Evolutionary conservation across 1,140 invertebrate species (phyloP).

Genomic region (Temnothorax longispinosus): DNA sequence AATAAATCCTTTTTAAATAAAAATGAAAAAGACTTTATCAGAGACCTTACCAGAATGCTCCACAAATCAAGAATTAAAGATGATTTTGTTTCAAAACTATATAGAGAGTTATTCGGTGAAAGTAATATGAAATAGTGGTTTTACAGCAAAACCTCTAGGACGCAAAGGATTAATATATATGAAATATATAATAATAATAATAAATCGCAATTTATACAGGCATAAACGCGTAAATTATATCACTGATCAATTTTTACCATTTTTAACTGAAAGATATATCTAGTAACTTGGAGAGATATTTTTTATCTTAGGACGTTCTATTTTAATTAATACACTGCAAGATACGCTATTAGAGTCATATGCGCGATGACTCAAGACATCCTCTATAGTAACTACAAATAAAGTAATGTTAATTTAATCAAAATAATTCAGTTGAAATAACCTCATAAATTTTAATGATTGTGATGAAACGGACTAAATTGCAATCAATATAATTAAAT

Average conservation of each 20-base stretch:
- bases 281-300: background rate
- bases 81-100: too few species aligned
- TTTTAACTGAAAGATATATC: background rate
- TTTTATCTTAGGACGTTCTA: background rate
- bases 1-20: too few species aligned
- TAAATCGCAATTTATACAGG: background rate
- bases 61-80: too few species aligned
- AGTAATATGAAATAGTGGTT: too few species aligned
- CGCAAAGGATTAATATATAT: too few species aligned
- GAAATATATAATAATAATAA: background rate
- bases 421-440: constrained; percentile 59
- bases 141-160: too few species aligned
- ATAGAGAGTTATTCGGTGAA: too few species aligned
- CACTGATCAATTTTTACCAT: background rate
- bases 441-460: constrained; percentile 63
- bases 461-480: constrained; percentile 58
- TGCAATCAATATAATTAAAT: constrained; percentile 63
- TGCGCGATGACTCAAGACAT: background rate
- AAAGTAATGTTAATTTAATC: constrained; percentile 57
- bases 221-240: background rate
- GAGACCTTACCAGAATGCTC: too few species aligned
- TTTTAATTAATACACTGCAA: background rate
- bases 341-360: background rate
- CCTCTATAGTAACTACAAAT: constrained; percentile 37
- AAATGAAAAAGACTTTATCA: too few species aligned